Evolutionary conservation across 2,113 vertebrate genomes (phyloP).

Genomic region (Salvelinus namaycush): DNA sequence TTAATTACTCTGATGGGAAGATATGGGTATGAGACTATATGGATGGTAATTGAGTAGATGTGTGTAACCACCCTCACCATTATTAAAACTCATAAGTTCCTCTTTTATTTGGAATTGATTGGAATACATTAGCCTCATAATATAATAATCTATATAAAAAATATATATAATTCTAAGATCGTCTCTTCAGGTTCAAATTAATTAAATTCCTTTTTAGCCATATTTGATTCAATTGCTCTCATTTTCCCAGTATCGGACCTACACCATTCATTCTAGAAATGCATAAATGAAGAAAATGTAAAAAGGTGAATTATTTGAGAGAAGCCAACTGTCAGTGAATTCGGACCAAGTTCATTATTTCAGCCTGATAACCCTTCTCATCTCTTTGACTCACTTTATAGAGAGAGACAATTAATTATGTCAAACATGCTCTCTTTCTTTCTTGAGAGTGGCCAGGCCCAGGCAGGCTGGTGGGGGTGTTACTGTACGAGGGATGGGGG

Average conservation of each 20-base stretch:
- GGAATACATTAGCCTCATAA: conserved; percentile 90
- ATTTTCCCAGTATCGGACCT: conserved; percentile 79
- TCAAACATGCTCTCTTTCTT: conserved; percentile 87
- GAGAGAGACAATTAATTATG: conserved; percentile 97
- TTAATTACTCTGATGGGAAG: conserved; percentile 66
- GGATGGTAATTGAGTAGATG: conserved; percentile 60
- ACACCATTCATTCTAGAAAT: conserved; percentile 74
- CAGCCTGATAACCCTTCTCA: conserved; percentile 94
- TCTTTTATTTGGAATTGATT: conserved; percentile 88
- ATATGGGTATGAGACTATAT: conserved; percentile 48
- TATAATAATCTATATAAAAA: conserved; percentile 80
- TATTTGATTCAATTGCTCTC: conserved; percentile 85
- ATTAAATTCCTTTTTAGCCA: conserved; percentile 89
- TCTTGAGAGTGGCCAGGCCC: conserved; percentile 71
- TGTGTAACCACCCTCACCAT: conserved; percentile 77
- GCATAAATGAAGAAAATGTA: conserved; percentile 34
- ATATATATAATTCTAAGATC: conserved; percentile 81
- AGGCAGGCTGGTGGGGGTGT: conserved; percentile 85
- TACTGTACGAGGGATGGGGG: conserved; percentile 81
- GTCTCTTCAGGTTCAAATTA: conserved; percentile 83
- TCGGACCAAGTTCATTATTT: conserved; percentile 94
- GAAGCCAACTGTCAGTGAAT: conserved; percentile 92
- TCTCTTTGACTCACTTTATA: conserved; percentile 93
- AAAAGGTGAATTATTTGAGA: conserved; percentile 58
- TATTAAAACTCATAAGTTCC: conserved; percentile 87